Evolutionary conservation across 2,888 invertebrate genomes (phyloP).

Genomic region (Stramonita haemastoma): DNA sequence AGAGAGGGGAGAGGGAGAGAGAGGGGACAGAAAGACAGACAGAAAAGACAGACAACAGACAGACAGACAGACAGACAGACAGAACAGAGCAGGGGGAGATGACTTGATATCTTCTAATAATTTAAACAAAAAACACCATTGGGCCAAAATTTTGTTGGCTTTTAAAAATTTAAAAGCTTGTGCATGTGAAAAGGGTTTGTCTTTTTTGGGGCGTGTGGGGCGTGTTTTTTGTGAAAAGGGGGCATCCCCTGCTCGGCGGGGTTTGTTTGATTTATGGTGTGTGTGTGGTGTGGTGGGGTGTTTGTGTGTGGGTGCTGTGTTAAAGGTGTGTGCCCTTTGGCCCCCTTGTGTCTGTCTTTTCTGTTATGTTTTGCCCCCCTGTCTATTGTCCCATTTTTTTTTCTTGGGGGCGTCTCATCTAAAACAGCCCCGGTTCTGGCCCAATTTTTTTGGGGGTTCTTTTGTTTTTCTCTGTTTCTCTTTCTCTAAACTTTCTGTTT

Average conservation of each 20-base stretch:
- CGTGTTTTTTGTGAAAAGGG: background rate
- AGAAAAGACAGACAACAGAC: no score
- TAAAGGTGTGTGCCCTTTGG: background rate
- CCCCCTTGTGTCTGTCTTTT: background rate
- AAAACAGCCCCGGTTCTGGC: no score
- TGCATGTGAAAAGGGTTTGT: background rate
- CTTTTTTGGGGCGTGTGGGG: background rate
- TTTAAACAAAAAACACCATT: background rate
- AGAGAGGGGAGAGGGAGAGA: no score
- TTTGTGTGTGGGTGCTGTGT: constrained; percentile 7
- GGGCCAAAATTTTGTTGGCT: background rate
- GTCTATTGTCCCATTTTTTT: background rate
- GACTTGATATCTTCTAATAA: background rate
- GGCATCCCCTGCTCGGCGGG: no score
- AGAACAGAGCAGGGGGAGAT: background rate
- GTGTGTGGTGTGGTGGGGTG: background rate
- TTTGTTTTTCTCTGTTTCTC: no score
- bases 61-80: no score
- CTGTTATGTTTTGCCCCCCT: background rate
- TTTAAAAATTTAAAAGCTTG: no score
- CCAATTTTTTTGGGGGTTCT: no score
- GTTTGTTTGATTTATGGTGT: no score
- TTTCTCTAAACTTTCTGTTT: no score
- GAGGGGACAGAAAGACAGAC: no score
- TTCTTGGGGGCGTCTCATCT: no score